phyloP scores from a whole-genome alignment of 2,888 invertebrate species.

The Dasysyrphus tricinctus region DNA sequence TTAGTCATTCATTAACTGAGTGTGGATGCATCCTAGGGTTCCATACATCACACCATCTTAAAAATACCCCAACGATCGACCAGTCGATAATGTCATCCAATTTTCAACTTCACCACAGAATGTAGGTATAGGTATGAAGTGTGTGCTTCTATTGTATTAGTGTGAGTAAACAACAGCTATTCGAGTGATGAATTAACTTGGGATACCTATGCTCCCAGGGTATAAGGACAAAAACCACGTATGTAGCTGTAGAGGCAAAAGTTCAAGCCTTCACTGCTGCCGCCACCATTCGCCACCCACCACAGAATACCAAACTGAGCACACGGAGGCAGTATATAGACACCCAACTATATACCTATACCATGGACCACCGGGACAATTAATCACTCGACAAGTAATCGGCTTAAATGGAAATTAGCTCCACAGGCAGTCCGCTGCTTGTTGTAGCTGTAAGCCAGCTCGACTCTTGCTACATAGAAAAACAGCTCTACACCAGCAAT shows the following conservation, averaged over 20 bases:
- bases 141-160: conserved; percentile 7
- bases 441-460: conserved; percentile 60
- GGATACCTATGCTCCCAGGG: conserved; percentile 24
- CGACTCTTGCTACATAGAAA: conserved; percentile 27
- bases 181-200: conserved; percentile 60
- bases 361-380: conserved; percentile 74
- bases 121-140: neutral
- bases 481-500: conserved; percentile 26
- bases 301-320: conserved; percentile 20
- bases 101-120: conserved; percentile 67
- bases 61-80: conserved; percentile 15
- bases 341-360: conserved; percentile 26
- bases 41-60: conserved; percentile 10
- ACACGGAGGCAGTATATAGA: conserved; percentile 45
- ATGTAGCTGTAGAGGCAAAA: conserved; percentile 22
- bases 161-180: conserved; percentile 56
- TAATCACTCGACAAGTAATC: conserved; percentile 77
- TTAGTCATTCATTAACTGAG: conserved; percentile 64
- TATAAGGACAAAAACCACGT: conserved; percentile 56
- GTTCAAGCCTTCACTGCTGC: conserved; percentile 9
- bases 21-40: conserved; percentile 41
- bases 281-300: conserved; percentile 10
- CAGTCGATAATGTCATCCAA: conserved; percentile 74
- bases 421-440: conserved; percentile 72
- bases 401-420: conserved; percentile 77